Base-by-base conservation (phyloP, 2,113 vertebrate genomes). In the Petromus typicus region DNA sequence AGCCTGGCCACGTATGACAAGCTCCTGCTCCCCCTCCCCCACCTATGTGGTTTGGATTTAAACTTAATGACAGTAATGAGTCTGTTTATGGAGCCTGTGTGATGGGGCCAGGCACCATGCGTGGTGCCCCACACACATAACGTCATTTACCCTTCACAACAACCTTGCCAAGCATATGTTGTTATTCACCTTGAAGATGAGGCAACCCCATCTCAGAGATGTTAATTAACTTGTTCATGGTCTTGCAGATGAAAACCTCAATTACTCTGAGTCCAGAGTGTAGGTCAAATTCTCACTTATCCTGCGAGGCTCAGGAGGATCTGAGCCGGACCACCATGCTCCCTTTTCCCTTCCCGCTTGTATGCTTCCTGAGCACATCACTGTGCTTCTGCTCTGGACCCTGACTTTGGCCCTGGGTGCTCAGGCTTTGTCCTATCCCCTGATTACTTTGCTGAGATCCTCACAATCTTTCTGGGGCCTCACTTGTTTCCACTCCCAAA, bases 11-110 rank as follows among this genome's bases (percentile, higher is more conserved):
- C 0, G 16, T 30, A 66, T 23, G 11, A 43, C 61, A 76, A 30
- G 34, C 20, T 71, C 37, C 45, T n/a, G n/a, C 56, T 5, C 22
- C 57, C 56, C 59, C n/a, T n/a, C n/a, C n/a, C 37, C 34, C 92
- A 12, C 1, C 91, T 54, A 43, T 82, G 78, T 79, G 88, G 76
- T 73, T 95, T 92, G 85, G 56, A 79, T 17, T 73, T 43, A n/a
- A 64, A 63, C 56, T 93, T 97, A 92, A 96, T 90, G 94, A 91
- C 78, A 45, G 86, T 97, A 96, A 97, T 89, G 59, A 88, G 27
- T 89, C 73, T 97, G 90, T 96, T 97, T 95, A 90, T 48, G 90
- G 85, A 81, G 92, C 75, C 48, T 48, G 90, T 63, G 2, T 37
- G 48, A 78, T 69, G 85, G 90, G 40, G 88, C 90, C 57, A 73